These are phyloP conservation scores for mouse (Mus musculus) DNA, from an alignment of 2,113 vertebrate genomes.

Conservation along the genomic window DNA sequence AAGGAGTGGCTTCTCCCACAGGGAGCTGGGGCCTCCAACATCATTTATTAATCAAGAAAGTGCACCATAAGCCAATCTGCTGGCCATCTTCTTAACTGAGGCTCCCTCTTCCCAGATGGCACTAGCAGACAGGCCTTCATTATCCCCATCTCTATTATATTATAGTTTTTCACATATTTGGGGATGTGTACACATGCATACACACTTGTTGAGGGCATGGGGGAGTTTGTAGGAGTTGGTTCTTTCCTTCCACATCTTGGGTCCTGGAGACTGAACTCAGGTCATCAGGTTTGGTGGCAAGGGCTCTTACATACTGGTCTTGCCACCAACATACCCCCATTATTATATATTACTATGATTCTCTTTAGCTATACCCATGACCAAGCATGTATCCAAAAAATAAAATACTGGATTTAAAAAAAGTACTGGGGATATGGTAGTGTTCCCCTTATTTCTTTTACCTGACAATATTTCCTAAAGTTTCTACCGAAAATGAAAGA, in stretches of 20 bases:
- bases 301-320: neutral
- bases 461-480: constrained; percentile 45
- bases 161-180: too few species aligned
- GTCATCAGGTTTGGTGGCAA: neutral
- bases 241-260: neutral
- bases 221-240: too few species aligned
- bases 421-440: neutral
- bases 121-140: too few species aligned
- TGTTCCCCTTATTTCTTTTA: constrained; percentile 7
- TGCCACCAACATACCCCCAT: neutral
- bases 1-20: neutral
- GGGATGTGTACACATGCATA: neutral
- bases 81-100: neutral
- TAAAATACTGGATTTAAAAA: neutral
- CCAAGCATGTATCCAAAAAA: neutral
- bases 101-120: neutral
- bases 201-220: too few species aligned
- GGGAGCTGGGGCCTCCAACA: neutral
- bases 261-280: neutral
- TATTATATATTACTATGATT: neutral
- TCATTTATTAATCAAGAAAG: neutral
- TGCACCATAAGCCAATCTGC: neutral
- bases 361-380: neutral
- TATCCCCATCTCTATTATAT: too few species aligned
- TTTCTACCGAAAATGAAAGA: constrained; percentile 40